phyloP scores from a whole-genome alignment of 2,797 vertebrate species.

The Eulemur albifrons region DNA sequence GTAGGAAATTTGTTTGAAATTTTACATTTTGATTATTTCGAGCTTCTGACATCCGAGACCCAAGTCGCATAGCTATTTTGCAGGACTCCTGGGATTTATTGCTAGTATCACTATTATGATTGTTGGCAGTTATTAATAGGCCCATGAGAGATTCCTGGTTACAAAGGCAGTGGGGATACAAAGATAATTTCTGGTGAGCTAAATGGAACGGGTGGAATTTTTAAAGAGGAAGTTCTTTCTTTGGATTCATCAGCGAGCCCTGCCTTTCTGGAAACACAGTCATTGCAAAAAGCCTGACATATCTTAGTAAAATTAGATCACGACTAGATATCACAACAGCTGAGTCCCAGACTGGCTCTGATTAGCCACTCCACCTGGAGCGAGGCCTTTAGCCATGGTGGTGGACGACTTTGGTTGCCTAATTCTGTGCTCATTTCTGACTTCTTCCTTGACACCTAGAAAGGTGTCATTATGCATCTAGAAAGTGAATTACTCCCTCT shows the following conservation, averaged over 20 bases:
- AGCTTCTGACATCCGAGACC: not conserved
- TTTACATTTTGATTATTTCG: not conserved
- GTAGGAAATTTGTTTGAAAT: not conserved
- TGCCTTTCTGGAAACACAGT: not conserved
- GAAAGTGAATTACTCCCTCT: too few relatives aligned
- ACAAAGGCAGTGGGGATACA: not conserved
- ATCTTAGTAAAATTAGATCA: not conserved
- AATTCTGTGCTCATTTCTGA: not conserved
- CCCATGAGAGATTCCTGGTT: constrained; percentile 25
- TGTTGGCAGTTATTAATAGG: not conserved
- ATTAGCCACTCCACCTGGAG: too few relatives aligned
- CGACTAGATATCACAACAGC: too few relatives aligned
- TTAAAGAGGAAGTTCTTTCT: not conserved
- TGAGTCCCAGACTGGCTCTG: not conserved
- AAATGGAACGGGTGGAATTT: not conserved
- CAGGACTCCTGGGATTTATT: not conserved
- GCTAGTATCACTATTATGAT: not conserved
- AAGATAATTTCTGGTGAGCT: not conserved
- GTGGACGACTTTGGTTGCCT: too few relatives aligned
- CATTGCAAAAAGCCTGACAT: not conserved
- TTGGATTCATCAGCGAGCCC: not conserved
- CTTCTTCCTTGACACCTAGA: not conserved
- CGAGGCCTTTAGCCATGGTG: accelerated
- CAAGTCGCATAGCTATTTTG: not conserved
- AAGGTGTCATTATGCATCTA: not conserved